Conservation (phyloP, 2,113 vertebrate species). For the Noturus placidus region DNA sequence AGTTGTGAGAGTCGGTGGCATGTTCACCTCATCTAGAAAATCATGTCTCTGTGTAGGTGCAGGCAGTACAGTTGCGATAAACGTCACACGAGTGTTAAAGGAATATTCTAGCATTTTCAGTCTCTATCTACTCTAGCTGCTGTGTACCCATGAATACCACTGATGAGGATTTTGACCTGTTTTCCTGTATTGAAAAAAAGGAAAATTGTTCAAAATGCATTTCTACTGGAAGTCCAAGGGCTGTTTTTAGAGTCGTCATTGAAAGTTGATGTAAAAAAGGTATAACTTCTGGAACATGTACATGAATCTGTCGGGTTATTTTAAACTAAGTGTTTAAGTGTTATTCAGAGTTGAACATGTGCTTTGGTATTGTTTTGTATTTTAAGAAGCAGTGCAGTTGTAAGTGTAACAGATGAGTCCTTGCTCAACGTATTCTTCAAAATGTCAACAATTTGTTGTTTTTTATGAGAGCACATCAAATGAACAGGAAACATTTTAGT, state of each 20-base stretch:
- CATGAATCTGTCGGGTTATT: neutral
- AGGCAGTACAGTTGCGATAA: constrained; percentile 16
- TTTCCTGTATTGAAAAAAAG: neutral
- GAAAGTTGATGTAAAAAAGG: neutral
- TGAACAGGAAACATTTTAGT: neutral
- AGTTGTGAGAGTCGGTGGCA: constrained; percentile 72
- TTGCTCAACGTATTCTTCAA: too few relatives aligned
- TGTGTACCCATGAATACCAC: neutral
- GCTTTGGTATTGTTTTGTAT: too few relatives aligned
- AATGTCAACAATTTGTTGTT: too few relatives aligned
- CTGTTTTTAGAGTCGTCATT: neutral
- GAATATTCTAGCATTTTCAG: neutral
- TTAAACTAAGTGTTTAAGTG: neutral
- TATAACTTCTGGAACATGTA: neutral
- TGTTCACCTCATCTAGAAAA: constrained; percentile 67
- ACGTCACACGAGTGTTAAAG: constrained; percentile 16
- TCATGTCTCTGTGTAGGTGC: constrained; percentile 43
- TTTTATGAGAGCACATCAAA: too few relatives aligned
- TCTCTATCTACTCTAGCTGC: neutral
- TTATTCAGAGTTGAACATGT: too few relatives aligned
- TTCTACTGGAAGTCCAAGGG: neutral
- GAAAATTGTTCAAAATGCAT: neutral
- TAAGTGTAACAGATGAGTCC: too few relatives aligned
- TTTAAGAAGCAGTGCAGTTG: too few relatives aligned
- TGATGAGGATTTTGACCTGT: neutral